These are phyloP conservation scores for Anneissia japonica DNA, from an alignment of 35 echinoderm and acorn worm genomes.

Conservation along the genomic window DNA sequence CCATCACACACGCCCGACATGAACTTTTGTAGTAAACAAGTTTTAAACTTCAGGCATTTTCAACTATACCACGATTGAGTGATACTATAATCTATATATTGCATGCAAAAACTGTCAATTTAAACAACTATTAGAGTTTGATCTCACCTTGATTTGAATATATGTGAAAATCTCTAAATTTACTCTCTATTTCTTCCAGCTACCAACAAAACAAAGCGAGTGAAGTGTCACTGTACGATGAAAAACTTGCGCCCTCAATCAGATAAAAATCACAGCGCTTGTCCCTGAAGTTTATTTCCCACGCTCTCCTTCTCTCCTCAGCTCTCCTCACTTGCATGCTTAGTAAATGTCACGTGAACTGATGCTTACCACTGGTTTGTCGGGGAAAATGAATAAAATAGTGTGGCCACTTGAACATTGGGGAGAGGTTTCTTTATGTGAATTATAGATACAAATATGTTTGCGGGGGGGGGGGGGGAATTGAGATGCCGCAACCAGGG, in stretches of 20 bases:
- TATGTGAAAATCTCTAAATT: not conserved
- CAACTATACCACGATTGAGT: not conserved
- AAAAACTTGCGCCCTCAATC: not conserved
- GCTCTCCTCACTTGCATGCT: too few relatives aligned
- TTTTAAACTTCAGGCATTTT: not conserved
- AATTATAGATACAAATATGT: too few relatives aligned
- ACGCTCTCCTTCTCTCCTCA: too few relatives aligned
- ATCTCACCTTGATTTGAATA: not conserved
- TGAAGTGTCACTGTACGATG: not conserved
- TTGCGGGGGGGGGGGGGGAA: too few relatives aligned
- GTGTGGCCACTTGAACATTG: too few relatives aligned
- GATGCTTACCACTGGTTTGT: too few relatives aligned
- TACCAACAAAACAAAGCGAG: constrained; percentile 1
- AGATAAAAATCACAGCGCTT: not conserved
- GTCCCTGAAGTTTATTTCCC: not conserved
- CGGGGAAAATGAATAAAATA: too few relatives aligned
- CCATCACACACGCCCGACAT: not conserved
- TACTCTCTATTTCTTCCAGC: not conserved
- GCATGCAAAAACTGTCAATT: not conserved
- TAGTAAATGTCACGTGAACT: too few relatives aligned
- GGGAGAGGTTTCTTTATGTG: too few relatives aligned
- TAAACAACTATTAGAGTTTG: not conserved
- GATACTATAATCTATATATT: not conserved
- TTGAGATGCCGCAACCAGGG: too few relatives aligned
- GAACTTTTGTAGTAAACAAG: not conserved